Percentiles rank a stretch among this genome's conserved stretches.
Conservation (phyloP, 2,797 vertebrate genomes). For the Danio kyathit region DNA sequence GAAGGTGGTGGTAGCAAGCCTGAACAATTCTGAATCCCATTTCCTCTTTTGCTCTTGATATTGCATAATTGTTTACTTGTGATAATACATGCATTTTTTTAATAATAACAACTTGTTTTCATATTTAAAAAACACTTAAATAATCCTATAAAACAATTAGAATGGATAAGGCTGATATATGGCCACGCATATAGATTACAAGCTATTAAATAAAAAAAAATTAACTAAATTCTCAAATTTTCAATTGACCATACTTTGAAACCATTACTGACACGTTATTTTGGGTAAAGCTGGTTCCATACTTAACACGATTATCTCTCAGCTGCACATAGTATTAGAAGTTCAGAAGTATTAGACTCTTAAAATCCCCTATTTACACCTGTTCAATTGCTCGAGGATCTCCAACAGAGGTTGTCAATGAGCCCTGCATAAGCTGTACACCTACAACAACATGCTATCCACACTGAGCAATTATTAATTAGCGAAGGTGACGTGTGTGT, state of each 20-base stretch:
- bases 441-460: not conserved
- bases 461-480: too few species aligned
- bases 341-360: slow-evolving; percentile 39
- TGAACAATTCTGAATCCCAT: not conserved
- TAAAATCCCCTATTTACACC: slow-evolving; percentile 63
- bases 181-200: not conserved
- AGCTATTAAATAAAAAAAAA: too few species aligned
- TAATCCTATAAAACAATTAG: not conserved
- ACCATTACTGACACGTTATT: slow-evolving; percentile 56
- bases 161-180: not conserved
- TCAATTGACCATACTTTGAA: slow-evolving; percentile 1
- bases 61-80: too few species aligned
- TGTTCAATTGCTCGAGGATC: slow-evolving; percentile 23
- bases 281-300: slow-evolving; percentile 64
- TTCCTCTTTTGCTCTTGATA: too few species aligned
- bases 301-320: slow-evolving; percentile 67
- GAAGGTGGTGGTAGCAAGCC: not conserved
- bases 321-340: slow-evolving; percentile 40
- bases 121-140: not conserved
- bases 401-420: not conserved
- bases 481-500: not conserved
- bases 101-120: too few species aligned
- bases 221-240: not conserved
- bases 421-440: not conserved
- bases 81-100: too few species aligned